Base-by-base conservation (phyloP, 1,140 invertebrate species). In the Conus betulinus region DNA sequence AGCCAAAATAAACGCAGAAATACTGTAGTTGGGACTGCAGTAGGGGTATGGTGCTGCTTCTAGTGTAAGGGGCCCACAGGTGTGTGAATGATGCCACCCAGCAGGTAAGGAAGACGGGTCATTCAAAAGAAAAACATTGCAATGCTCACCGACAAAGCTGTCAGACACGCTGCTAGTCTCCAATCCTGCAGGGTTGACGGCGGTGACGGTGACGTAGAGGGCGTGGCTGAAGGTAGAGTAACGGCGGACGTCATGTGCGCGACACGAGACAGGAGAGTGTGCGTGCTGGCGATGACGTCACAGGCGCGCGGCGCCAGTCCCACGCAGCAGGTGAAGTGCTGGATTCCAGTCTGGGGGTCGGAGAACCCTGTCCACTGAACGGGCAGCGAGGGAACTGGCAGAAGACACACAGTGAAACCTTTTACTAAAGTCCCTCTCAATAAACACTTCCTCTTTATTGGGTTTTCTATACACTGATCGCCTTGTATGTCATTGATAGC, bases 321-420 rank as follows among this genome's bases (percentile, higher is more conserved):
- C 8, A 92, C 71, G 76, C 91, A 93, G 27, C 89, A 89, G 57
- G 90, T 89, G 78, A 90, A 92, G 76, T 92, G 85, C 27, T 89
- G 60, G 71, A 93, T 90, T 2, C 86, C 90, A 1, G 92, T 91
- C 27, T 93, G 90, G 15, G 90, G 90, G 78, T 93, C 92, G 15
- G 89, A 84, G 87, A 92, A 92, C 71, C 91, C 91, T 51, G 87
- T 20, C 91, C 91, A 92, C 6, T 88, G 52, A 3, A 87, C 78
- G 39, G 87, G 63, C 11, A 91, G 20, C 10, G 89, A 83, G 17
- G n/a, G 89, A 52, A 17, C 91, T 92, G 85, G 27, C 20, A 25
- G n/a, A 25, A 23, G 57, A 60, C 57, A n/a, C n/a, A 60, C 8
- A 60, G 57, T 11, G 57, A 60, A 15, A 60, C 39, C 39, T 39